Evolutionary conservation across 2,888 invertebrate genomes (phyloP).

Genomic region (Spodoptera picta): DNA sequence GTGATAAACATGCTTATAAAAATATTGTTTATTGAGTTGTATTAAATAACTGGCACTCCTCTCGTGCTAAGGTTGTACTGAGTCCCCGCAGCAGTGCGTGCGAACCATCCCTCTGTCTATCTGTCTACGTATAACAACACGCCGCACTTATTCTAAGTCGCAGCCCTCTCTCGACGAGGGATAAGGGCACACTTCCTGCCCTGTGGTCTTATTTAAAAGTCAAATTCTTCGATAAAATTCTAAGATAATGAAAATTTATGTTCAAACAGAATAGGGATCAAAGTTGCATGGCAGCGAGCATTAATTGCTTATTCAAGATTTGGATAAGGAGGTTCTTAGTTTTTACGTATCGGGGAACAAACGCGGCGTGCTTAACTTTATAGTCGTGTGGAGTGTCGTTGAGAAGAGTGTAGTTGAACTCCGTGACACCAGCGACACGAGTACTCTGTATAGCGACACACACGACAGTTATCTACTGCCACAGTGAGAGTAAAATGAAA

Average conservation of each 20-base stretch:
- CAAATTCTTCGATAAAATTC: conserved; percentile 64
- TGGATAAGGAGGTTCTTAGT: conserved; percentile 27
- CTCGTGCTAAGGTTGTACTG: too few relatives aligned
- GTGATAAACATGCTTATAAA: too few relatives aligned
- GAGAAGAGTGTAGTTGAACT: too few relatives aligned
- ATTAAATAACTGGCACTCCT: too few relatives aligned
- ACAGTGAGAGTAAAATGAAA: conserved; percentile 23
- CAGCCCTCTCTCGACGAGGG: conserved; percentile 20
- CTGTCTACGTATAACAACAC: conserved; percentile 16
- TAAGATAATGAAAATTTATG: conserved; percentile 67
- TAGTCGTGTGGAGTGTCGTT: too few relatives aligned
- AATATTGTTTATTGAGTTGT: too few relatives aligned
- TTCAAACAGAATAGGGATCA: conserved; percentile 51
- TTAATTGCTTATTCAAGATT: conserved; percentile 48
- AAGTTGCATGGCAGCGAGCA: conserved; percentile 34
- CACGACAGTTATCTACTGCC: too few relatives aligned
- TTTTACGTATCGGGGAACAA: conserved; percentile 11
- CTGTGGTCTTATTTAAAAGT: conserved; percentile 63
- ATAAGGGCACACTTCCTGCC: conserved; percentile 38
- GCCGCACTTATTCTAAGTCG: conserved; percentile 10
- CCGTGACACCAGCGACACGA: too few relatives aligned
- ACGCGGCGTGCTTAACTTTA: background rate
- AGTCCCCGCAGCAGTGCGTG: too few relatives aligned
- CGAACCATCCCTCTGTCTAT: conserved; percentile 9
- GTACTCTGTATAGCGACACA: too few relatives aligned